A percentile compares a stretch with the other conserved stretches of the same genome.
phyloP scores from a whole-genome alignment of 2,888 invertebrate genomes.

The Dasysyrphus albostriatus region DNA sequence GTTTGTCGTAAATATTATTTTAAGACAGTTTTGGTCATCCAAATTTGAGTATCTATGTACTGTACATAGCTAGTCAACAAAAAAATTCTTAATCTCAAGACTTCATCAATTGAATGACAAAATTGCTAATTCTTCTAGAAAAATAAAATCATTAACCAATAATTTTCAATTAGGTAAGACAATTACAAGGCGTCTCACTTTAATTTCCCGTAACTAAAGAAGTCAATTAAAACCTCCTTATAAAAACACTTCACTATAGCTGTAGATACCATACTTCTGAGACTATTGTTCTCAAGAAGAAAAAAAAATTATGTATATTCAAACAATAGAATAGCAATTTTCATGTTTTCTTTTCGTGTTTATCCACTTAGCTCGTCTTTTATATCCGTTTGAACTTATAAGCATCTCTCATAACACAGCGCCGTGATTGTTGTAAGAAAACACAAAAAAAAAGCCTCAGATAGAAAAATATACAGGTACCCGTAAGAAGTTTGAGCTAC shows the following conservation, averaged over 20 bases:
- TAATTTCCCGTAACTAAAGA: constrained; percentile 16
- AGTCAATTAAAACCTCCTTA: constrained; percentile 15
- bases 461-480: constrained; percentile 4
- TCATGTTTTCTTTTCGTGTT: constrained; percentile 55
- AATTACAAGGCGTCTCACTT: background rate
- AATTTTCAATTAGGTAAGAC: background rate
- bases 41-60: too few relatives aligned
- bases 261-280: constrained; percentile 31
- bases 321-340: constrained; percentile 53
- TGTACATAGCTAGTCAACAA: too few relatives aligned
- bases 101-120: background rate
- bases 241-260: constrained; percentile 12
- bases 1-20: too few relatives aligned
- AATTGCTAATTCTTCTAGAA: background rate
- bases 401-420: constrained; percentile 27
- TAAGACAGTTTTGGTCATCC: too few relatives aligned
- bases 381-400: constrained; percentile 61
- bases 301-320: background rate
- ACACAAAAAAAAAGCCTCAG: constrained; percentile 23
- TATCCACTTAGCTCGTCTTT: constrained; percentile 62
- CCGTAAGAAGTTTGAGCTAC: constrained; percentile 13
- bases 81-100: background rate
- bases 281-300: constrained; percentile 26
- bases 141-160: background rate
- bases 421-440: constrained; percentile 31